Percentiles rank a stretch among this genome's conserved stretches.
phyloP scores from a whole-genome alignment of 2,113 vertebrate genomes.

The Aspidoscelis tigris region DNA sequence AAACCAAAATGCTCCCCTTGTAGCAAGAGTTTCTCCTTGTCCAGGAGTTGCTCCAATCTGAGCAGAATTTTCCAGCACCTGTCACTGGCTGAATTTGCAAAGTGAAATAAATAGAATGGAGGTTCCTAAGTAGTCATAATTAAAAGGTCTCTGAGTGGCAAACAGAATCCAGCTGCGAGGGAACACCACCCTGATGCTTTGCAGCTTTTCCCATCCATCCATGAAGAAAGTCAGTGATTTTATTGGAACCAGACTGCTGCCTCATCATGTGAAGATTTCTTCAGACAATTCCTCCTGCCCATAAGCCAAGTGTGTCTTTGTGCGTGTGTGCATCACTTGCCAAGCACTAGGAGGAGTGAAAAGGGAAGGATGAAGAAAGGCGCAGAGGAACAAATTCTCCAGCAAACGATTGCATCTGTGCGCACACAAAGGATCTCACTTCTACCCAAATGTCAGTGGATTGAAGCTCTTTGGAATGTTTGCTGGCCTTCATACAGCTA shows the following conservation, averaged over 20 bases:
- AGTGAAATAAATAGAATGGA: background rate
- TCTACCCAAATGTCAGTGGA: background rate
- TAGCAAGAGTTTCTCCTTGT: too few species aligned
- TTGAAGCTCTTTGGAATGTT: too few species aligned
- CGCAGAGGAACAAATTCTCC: slow-evolving; percentile 11
- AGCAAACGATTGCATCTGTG: rapidly evolving
- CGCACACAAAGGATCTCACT: background rate
- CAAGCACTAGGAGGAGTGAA: background rate
- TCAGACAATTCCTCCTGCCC: slow-evolving; percentile 51
- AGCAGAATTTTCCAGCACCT: background rate
- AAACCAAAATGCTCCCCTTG: too few species aligned
- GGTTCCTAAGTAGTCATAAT: slow-evolving; percentile 15
- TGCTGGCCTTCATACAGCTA: too few species aligned
- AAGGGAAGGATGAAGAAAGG: slow-evolving; percentile 10
- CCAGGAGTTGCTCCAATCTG: too few species aligned
- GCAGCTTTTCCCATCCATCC: slow-evolving; percentile 65
- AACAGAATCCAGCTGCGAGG: slow-evolving; percentile 70
- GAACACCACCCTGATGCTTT: slow-evolving; percentile 63
- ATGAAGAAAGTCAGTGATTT: slow-evolving; percentile 68
- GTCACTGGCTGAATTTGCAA: background rate
- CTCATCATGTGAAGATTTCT: slow-evolving; percentile 31
- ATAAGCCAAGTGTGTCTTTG: slow-evolving; percentile 17
- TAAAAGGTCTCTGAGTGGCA: slow-evolving; percentile 29
- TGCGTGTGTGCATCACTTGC: slow-evolving; percentile 27
- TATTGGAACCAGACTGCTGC: slow-evolving; percentile 63